These are phyloP conservation scores for Embidobia sp. DNA, from an alignment of 2,888 invertebrate genomes.

Conservation along the genomic window DNA sequence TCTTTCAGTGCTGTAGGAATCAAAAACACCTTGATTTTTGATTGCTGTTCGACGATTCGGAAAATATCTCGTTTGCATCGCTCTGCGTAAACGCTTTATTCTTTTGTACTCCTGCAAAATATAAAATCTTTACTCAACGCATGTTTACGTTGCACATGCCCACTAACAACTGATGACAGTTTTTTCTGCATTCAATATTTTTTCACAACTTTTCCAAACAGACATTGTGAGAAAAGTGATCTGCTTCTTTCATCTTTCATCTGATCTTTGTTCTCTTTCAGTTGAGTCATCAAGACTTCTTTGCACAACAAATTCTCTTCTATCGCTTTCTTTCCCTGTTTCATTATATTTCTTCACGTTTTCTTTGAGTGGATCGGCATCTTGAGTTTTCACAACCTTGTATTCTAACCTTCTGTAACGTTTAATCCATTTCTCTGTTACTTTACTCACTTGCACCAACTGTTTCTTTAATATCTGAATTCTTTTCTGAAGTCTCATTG, in stretches of 20 bases:
- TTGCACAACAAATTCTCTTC: slow-evolving; percentile 4
- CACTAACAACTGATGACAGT: background rate
- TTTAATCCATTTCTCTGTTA: background rate
- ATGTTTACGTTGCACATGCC: slow-evolving; percentile 3
- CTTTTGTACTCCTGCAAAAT: slow-evolving; percentile 1
- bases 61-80: background rate
- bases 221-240: slow-evolving; percentile 12
- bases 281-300: slow-evolving; percentile 9
- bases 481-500: slow-evolving; percentile 4
- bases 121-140: background rate
- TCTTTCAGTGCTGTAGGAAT: too few relatives aligned
- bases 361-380: background rate
- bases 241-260: slow-evolving; percentile 13
- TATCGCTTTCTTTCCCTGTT: background rate
- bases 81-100: background rate
- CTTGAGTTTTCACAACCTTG: background rate
- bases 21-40: too few relatives aligned
- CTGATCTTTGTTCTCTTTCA: background rate
- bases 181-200: slow-evolving; percentile 7
- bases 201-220: slow-evolving; percentile 20
- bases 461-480: background rate
- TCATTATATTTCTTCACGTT: slow-evolving; percentile 19
- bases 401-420: background rate
- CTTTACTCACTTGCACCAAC: background rate
- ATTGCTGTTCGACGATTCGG: too few relatives aligned